Conservation (phyloP, 2,888 invertebrate species). For the Papilio elwesi region DNA sequence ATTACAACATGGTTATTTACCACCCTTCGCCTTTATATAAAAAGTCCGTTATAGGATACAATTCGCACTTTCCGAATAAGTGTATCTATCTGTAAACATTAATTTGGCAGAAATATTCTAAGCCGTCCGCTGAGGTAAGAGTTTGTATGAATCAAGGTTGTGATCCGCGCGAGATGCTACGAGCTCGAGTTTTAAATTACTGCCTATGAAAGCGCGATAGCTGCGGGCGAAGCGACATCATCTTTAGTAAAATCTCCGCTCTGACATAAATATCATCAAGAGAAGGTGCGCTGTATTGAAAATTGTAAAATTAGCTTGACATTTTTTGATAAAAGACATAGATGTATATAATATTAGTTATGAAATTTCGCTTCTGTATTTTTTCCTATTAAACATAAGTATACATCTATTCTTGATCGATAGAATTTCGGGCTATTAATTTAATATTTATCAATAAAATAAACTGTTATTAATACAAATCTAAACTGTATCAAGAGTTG, state of each 20-base stretch:
- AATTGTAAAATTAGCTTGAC: neutral
- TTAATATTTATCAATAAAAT: too few relatives aligned
- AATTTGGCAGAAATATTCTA: constrained; percentile 3
- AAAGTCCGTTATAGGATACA: too few relatives aligned
- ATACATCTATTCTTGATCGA: too few relatives aligned
- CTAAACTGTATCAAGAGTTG: too few relatives aligned
- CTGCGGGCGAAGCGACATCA: constrained; percentile 15
- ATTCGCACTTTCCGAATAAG: too few relatives aligned
- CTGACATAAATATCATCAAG: constrained; percentile 35
- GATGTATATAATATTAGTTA: too few relatives aligned
- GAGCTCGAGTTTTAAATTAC: constrained; percentile 26
- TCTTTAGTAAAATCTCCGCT: constrained; percentile 22
- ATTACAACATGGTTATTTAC: too few relatives aligned
- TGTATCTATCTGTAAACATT: neutral
- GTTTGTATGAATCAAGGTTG: constrained; percentile 16
- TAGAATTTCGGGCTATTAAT: too few relatives aligned
- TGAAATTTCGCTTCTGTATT: neutral
- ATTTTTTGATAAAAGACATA: neutral
- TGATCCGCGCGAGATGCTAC: constrained; percentile 22
- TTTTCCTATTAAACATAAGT: neutral
- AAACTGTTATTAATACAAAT: too few relatives aligned
- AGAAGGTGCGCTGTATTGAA: constrained; percentile 20
- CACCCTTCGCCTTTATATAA: too few relatives aligned
- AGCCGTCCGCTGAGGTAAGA: constrained; percentile 10
- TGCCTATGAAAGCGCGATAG: constrained; percentile 22